Base-by-base conservation (phyloP, 2,797 vertebrate genomes). In the Poecilia velifera region DNA sequence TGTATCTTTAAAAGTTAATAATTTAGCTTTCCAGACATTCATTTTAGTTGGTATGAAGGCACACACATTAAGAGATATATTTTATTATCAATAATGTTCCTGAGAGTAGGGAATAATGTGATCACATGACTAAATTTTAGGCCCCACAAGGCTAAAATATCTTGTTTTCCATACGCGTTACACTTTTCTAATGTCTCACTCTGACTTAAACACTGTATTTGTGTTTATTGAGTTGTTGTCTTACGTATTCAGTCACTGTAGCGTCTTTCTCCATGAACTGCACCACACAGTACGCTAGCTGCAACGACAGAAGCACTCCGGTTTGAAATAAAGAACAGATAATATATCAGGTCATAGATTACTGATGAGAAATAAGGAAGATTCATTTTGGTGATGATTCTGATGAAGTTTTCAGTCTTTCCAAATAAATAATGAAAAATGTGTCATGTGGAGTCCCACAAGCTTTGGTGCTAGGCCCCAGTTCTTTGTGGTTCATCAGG, bases 231-330 rank as follows among this genome's bases (percentile, higher is more conserved):
- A 47, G 53, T 12, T 22, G n/a, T 1, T 72, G 9, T 92, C 97
- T 97, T 95, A 98, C 97, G 6, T 97, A 97, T 94, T 98, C 97
- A 73, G 97, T 98, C 90, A 98, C 95, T 10, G 97, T 97, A 57
- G 97, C 97, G 12, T 98, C 97, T 94, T 98, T 98, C 93, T 98
- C 97, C 95, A 98, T 96, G 82, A 98, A 98, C 92, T 98, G 97
- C 86, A 98, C 97, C 91, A 98, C 97, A 92, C 97, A 98, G 93
- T 98, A 98, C 31, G 97, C 97, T 94, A 98, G 96, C 97, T 98
- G 92, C 1, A 84, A 82, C 28, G 39, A 85, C 77, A 90, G 25
- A 84, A 59, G 84, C 53, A 84, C 18, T 64, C 1, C 18, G 3
- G 43, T 46, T 47, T 45, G n/a, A 45, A 59, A 28, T 4, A 46